Evolutionary conservation across 2,888 invertebrate genomes (phyloP).

Genomic region (Pheosia tremula): DNA sequence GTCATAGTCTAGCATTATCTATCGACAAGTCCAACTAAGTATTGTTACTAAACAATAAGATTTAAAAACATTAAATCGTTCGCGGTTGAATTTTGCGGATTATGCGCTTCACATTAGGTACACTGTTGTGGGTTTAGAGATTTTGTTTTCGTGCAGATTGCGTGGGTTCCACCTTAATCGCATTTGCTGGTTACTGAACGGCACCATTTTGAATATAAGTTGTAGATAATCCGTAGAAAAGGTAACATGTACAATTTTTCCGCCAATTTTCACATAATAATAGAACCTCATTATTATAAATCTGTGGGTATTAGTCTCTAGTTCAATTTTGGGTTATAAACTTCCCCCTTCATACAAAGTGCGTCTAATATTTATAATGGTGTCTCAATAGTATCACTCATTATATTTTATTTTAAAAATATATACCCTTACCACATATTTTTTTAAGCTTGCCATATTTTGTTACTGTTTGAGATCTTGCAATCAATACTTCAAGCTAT

Average conservation of each 20-base stretch:
- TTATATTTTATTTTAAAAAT: no score
- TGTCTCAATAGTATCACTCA: no score
- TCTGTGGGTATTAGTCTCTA: no score
- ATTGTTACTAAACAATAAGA: neutral
- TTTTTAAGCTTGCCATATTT: no score
- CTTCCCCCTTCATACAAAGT: no score
- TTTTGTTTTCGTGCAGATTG: conserved; percentile 49
- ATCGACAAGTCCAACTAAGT: neutral
- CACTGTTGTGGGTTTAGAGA: conserved; percentile 51
- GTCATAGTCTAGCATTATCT: no score
- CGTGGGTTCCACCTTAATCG: conserved; percentile 55
- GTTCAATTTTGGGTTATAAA: no score
- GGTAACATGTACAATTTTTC: neutral
- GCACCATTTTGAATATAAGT: conserved; percentile 44
- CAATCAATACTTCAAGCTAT: neutral
- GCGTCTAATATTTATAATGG: no score
- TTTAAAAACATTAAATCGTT: conserved; percentile 39
- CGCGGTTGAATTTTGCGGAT: conserved; percentile 49
- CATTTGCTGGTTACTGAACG: conserved; percentile 55
- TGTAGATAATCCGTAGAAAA: neutral
- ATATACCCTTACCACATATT: no score
- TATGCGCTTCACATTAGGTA: conserved; percentile 45
- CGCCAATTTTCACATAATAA: neutral
- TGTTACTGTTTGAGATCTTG: no score
- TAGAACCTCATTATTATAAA: neutral